Conservation (phyloP, 2,888 invertebrate species). For the Prosapia bicincta region DNA sequence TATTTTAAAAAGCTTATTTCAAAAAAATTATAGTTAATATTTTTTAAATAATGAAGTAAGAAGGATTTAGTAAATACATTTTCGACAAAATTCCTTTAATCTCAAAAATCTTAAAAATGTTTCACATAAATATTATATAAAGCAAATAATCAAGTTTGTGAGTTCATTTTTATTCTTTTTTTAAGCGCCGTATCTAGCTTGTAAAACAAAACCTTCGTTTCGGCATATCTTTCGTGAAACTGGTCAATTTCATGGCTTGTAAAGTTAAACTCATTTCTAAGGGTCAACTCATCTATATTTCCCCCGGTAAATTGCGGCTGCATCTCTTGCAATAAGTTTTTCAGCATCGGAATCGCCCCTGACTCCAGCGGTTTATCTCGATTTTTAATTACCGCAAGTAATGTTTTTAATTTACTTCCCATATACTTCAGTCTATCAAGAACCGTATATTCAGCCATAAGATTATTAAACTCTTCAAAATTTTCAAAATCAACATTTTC, state of each 20-base stretch:
- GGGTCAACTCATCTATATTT: background rate
- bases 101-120: too few species aligned
- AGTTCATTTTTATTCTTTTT: background rate
- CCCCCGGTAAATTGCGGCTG: background rate
- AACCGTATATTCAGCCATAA: background rate
- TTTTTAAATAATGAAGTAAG: too few species aligned
- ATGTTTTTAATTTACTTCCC: background rate
- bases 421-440: background rate
- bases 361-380: background rate
- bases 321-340: background rate
- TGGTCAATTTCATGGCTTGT: background rate
- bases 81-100: too few species aligned
- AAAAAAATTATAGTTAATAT: too few species aligned
- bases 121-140: too few species aligned
- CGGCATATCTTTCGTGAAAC: background rate
- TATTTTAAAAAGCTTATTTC: too few species aligned
- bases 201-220: background rate
- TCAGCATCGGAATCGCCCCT: background rate
- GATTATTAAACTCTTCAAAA: background rate
- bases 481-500: background rate
- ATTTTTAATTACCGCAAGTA: background rate
- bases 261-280: background rate
- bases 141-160: background rate
- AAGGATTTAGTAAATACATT: too few species aligned
- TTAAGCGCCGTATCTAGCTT: background rate